Evolutionary conservation across 2,888 invertebrate species (phyloP).

Genomic region (Creontiades dilutus): DNA sequence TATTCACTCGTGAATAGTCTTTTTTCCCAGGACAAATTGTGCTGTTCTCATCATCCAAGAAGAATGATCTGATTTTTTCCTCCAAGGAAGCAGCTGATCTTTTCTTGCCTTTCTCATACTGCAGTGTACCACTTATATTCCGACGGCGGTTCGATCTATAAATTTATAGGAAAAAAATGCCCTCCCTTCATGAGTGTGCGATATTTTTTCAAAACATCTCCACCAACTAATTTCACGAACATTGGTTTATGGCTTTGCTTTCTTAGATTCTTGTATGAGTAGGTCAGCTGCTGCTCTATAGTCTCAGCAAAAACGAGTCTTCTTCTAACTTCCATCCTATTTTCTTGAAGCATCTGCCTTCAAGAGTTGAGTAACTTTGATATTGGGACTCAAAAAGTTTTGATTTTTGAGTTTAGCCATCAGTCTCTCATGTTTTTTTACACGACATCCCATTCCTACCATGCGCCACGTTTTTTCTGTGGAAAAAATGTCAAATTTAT

Average conservation of each 20-base stretch:
- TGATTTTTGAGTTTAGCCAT: not conserved
- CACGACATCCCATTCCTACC: no score
- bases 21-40: no score
- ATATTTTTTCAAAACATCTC: conserved; percentile 14
- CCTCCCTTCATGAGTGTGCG: not conserved
- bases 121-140: no score
- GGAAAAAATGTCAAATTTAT: no score
- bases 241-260: not conserved
- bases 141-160: no score
- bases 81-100: no score
- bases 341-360: not conserved
- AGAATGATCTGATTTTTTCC: no score
- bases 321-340: not conserved
- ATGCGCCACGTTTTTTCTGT: no score
- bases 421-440: not conserved
- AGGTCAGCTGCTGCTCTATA: not conserved
- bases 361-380: not conserved
- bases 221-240: not conserved
- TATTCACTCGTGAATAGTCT: no score
- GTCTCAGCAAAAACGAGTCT: not conserved
- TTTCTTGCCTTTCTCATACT: no score
- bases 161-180: not conserved
- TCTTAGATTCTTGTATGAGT: conserved; percentile 7
- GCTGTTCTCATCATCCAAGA: no score
- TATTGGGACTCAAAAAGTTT: not conserved